Evolutionary conservation across 2,797 vertebrate species (phyloP).

Genomic region (Propithecus perrieri): DNA sequence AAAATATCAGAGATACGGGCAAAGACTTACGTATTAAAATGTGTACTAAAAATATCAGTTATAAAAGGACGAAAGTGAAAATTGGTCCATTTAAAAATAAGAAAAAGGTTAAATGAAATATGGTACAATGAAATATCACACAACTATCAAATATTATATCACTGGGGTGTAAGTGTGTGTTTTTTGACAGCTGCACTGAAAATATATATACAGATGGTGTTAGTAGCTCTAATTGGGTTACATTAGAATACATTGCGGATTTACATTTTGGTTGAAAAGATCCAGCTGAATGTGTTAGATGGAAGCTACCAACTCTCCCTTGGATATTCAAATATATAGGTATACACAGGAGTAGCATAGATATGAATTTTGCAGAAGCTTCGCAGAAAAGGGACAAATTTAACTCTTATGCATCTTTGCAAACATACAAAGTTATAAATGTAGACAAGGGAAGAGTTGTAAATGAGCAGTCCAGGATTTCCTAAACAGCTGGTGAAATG

Average conservation of each 20-base stretch:
- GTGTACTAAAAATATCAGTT: conserved; percentile 21
- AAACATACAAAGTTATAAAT: background rate
- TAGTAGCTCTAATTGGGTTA: conserved; percentile 62
- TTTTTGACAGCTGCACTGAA: conserved; percentile 56
- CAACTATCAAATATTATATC: conserved; percentile 12
- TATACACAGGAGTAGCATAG: background rate
- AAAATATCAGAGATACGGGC: background rate
- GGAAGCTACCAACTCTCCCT: conserved; percentile 17
- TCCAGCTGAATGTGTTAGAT: conserved; percentile 51
- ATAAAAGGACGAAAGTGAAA: conserved; percentile 54
- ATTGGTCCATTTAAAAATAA: conserved; percentile 12
- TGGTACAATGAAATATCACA: background rate
- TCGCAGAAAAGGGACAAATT: background rate
- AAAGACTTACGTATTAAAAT: conserved; percentile 41
- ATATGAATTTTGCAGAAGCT: conserved; percentile 39
- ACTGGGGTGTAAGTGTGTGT: conserved; percentile 24
- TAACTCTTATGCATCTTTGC: conserved; percentile 7
- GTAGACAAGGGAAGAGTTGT: background rate
- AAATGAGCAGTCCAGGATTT: conserved; percentile 1
- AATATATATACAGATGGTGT: conserved; percentile 60
- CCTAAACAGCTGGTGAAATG: conserved; percentile 26
- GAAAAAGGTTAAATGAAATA: conserved; percentile 11
- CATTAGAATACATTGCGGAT: conserved; percentile 55
- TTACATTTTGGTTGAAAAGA: conserved; percentile 63
- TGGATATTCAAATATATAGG: background rate